Conservation (phyloP, 2,888 invertebrate genomes). For the Cryptus viduatorius region DNA sequence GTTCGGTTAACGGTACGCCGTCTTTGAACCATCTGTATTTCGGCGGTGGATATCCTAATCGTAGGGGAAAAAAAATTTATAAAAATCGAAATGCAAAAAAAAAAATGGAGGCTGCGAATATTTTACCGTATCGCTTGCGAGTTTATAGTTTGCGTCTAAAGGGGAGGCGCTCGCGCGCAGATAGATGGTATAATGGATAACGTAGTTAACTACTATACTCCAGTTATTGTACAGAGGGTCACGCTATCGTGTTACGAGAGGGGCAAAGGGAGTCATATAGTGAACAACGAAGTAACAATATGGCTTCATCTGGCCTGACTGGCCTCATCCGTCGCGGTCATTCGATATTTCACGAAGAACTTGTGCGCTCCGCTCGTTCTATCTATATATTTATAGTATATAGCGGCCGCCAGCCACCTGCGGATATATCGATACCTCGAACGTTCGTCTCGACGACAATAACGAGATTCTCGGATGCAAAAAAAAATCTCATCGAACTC, state of each 20-base stretch:
- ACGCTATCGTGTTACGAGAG: constrained; percentile 79
- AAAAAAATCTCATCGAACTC: not conserved
- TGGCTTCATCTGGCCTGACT: constrained; percentile 80
- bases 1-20: constrained; percentile 91
- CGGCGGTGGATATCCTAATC: constrained; percentile 95
- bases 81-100: not conserved
- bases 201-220: constrained; percentile 30
- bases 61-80: not conserved
- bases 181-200: not conserved
- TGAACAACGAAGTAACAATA: constrained; percentile 65
- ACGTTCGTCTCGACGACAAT: not conserved
- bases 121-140: not conserved
- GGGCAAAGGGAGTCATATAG: constrained; percentile 28
- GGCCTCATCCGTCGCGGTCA: constrained; percentile 74
- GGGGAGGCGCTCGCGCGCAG: not conserved
- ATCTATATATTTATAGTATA: constrained; percentile 48
- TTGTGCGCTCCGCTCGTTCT: not conserved
- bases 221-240: constrained; percentile 74
- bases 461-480: constrained; percentile 8
- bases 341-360: constrained; percentile 76
- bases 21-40: constrained; percentile 97
- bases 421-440: constrained; percentile 26
- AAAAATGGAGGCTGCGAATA: not conserved
- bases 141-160: not conserved
- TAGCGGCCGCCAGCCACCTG: constrained; percentile 63